A percentile compares a stretch with the other conserved stretches of the same genome.
Conservation (phyloP, 2,888 invertebrate species). For the Malthinus flaveolus region DNA sequence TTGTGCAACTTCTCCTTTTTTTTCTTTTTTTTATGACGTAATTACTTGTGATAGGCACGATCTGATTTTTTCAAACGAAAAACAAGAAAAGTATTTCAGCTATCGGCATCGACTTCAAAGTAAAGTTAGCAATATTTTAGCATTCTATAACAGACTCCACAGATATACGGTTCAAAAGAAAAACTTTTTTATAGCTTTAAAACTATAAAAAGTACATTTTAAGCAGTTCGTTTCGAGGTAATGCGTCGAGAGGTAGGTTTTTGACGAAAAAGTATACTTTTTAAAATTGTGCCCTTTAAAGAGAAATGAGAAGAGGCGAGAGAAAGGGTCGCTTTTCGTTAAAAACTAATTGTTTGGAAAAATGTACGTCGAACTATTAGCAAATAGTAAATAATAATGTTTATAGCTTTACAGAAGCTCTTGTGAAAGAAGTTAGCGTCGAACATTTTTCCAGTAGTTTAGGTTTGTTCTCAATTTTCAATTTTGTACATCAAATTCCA, state of each 20-base stretch:
- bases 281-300: background rate
- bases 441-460: conserved; percentile 23
- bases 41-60: background rate
- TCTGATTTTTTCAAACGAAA: background rate
- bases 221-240: conserved; percentile 4
- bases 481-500: conserved; percentile 28
- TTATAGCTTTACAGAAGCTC: conserved; percentile 4
- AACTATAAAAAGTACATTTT: conserved; percentile 17
- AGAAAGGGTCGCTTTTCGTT: too few species aligned
- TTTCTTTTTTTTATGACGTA: too few species aligned
- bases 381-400: conserved; percentile 2
- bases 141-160: conserved; percentile 15
- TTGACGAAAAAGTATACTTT: background rate
- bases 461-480: conserved; percentile 22
- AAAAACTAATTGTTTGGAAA: conserved; percentile 9
- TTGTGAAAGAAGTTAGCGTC: background rate
- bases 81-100: conserved; percentile 1
- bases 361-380: conserved; percentile 4
- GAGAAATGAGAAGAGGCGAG: conserved; percentile 5
- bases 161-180: conserved; percentile 17
- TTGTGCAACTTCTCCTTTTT: too few species aligned
- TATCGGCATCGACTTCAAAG: conserved; percentile 9
- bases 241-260: conserved; percentile 7
- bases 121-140: conserved; percentile 18
- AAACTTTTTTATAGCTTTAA: conserved; percentile 15